These are phyloP conservation scores for Hemaris fuciformis DNA, from an alignment of 2,888 invertebrate species.

Conservation along the genomic window DNA sequence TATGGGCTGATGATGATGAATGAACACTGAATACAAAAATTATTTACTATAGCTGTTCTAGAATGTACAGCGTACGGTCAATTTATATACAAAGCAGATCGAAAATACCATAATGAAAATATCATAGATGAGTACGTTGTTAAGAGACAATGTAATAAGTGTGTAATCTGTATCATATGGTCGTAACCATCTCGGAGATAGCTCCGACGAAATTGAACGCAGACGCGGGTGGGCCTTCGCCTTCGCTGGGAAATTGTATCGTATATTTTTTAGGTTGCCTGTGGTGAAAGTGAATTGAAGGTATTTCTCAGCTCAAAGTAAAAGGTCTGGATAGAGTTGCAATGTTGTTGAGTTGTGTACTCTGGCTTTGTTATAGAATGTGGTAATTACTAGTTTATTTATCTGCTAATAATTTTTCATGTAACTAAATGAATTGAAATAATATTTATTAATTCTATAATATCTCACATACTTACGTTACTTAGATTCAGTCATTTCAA, in stretches of 20 bases:
- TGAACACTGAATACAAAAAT: no score
- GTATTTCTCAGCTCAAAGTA: background rate
- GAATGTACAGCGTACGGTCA: no score
- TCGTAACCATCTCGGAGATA: background rate
- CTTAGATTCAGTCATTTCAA: no score
- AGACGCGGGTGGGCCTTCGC: constrained; percentile 17
- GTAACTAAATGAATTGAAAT: no score
- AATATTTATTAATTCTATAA: no score
- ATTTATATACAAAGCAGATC: background rate
- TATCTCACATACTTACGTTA: no score
- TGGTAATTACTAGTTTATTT: no score
- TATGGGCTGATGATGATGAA: no score
- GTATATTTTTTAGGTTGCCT: background rate
- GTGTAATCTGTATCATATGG: constrained; percentile 3
- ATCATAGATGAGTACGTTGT: background rate
- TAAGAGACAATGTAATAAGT: background rate
- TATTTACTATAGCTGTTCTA: background rate
- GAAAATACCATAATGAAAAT: background rate
- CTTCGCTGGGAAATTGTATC: background rate
- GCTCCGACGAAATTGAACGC: background rate
- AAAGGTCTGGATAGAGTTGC: background rate
- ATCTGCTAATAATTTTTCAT: no score
- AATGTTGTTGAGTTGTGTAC: background rate
- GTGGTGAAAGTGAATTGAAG: background rate
- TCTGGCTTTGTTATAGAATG: no score